A percentile compares a stretch with the other conserved stretches of the same genome.
phyloP scores from a whole-genome alignment of 2,888 invertebrate genomes.

The Scaptodrosophila latifasciaeformis region DNA sequence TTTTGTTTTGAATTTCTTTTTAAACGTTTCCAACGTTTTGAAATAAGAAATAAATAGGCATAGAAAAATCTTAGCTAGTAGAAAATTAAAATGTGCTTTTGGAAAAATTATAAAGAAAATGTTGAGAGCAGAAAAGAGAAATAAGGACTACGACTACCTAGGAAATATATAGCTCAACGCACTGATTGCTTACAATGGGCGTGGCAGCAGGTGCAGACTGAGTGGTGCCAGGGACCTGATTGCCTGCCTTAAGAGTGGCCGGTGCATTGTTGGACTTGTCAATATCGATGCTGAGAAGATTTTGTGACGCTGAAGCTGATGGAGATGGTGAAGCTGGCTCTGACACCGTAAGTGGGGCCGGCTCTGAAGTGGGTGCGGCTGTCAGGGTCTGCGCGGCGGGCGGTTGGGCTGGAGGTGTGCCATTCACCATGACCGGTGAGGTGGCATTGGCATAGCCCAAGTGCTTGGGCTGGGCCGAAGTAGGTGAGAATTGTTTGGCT shows the following conservation, averaged over 20 bases:
- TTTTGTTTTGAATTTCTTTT: constrained; percentile 12
- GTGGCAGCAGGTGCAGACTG: constrained; percentile 17
- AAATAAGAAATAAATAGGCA: constrained; percentile 8
- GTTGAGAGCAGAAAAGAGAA: not conserved
- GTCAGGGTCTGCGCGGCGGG: not conserved
- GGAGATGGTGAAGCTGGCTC: constrained; percentile 10
- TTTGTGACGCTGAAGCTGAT: constrained; percentile 9
- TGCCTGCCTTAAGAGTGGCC: not conserved
- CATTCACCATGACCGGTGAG: too few relatives aligned
- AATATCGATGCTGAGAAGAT: constrained; percentile 1
- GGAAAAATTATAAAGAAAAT: not conserved
- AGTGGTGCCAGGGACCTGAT: constrained; percentile 1
- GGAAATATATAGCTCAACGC: constrained; percentile 68
- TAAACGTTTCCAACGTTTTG: not conserved
- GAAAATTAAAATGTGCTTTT: not conserved
- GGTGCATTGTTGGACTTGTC: not conserved
- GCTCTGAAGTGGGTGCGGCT: not conserved
- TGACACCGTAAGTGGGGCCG: constrained; percentile 14
- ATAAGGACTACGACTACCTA: constrained; percentile 29
- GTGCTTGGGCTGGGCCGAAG: constrained; percentile 14
- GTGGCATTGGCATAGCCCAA: constrained; percentile 9
- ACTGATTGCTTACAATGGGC: constrained; percentile 59
- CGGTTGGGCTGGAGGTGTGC: constrained; percentile 5
- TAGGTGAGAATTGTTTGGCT: constrained; percentile 37
- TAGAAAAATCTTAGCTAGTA: constrained; percentile 1